phyloP scores from a whole-genome alignment of 1,140 invertebrate genomes.

The Cyrtorhinus lividipennis region DNA sequence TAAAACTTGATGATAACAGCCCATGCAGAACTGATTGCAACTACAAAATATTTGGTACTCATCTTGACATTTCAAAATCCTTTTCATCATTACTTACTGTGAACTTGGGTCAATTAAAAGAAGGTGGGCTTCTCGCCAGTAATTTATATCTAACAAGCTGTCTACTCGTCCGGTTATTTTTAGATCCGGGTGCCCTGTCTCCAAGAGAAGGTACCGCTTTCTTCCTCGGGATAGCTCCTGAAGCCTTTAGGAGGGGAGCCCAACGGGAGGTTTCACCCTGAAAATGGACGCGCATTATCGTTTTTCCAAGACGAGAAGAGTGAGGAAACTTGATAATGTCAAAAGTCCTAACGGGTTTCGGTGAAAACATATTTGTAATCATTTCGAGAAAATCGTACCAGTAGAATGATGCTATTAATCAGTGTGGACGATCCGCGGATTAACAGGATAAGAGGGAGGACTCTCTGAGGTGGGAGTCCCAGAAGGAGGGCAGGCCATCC shows the following conservation, averaged over 20 bases:
- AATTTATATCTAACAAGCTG: neutral
- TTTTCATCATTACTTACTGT: no score
- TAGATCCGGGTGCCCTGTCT: neutral
- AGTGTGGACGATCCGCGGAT: neutral
- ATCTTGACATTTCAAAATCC: no score
- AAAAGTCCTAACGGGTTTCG: no score
- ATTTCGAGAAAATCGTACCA: no score
- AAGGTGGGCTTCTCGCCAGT: neutral
- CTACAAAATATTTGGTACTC: no score
- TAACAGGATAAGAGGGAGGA: neutral
- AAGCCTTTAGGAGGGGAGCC: neutral
- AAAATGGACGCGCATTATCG: no score
- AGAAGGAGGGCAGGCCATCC: slow-evolving; percentile 7
- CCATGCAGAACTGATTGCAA: no score
- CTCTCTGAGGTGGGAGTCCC: neutral
- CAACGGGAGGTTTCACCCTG: neutral
- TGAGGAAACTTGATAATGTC: no score
- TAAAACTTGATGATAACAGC: no score
- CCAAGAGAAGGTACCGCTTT: neutral
- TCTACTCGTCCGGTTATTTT: neutral
- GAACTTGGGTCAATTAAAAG: neutral
- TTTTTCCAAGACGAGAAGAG: no score
- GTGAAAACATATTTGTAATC: no score
- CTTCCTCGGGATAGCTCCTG: neutral
- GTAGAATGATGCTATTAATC: neutral